Conservation (phyloP, 1,140 invertebrate genomes). For the Drosophila sechellia region DNA sequence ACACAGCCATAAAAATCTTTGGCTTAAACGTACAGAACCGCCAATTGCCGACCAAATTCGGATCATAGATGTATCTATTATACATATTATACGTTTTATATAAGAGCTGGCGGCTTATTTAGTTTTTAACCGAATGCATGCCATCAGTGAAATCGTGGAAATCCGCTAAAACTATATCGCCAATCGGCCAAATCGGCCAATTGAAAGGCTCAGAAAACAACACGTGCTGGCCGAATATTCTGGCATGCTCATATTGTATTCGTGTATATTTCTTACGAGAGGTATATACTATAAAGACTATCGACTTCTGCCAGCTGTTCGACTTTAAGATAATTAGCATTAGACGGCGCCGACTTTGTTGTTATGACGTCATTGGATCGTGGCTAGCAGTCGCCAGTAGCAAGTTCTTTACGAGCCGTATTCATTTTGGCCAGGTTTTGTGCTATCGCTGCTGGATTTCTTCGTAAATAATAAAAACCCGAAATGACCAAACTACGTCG, state of each 20-base stretch:
- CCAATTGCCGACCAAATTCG: slow-evolving; percentile 57
- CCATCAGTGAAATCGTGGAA: not conserved
- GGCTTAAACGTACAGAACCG: slow-evolving; percentile 56
- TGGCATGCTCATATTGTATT: not conserved
- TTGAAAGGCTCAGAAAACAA: slow-evolving; percentile 1
- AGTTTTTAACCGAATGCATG: slow-evolving; percentile 4
- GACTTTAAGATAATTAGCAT: slow-evolving; percentile 29
- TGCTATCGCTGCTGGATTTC: slow-evolving; percentile 9
- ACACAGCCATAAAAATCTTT: slow-evolving; percentile 50
- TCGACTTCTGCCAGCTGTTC: slow-evolving; percentile 19
- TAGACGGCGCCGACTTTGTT: slow-evolving; percentile 16
- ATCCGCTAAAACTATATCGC: not conserved
- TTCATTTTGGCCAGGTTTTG: slow-evolving; percentile 43
- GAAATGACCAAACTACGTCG: slow-evolving; percentile 6
- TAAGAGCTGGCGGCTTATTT: slow-evolving; percentile 7
- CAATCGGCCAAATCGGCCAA: not conserved
- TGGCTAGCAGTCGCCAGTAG: slow-evolving; percentile 16
- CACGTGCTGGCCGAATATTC: slow-evolving; percentile 27
- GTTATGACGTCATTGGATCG: slow-evolving; percentile 27
- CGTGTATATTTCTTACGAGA: not conserved
- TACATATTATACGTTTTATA: slow-evolving; percentile 7
- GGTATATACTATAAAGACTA: not conserved
- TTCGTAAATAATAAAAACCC: not conserved
- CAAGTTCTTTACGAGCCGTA: slow-evolving; percentile 46
- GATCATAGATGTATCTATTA: slow-evolving; percentile 19